Base-by-base conservation (phyloP, 37 sponge, comb jelly and placozoan genomes). In the Hexactinellida sp. region DNA sequence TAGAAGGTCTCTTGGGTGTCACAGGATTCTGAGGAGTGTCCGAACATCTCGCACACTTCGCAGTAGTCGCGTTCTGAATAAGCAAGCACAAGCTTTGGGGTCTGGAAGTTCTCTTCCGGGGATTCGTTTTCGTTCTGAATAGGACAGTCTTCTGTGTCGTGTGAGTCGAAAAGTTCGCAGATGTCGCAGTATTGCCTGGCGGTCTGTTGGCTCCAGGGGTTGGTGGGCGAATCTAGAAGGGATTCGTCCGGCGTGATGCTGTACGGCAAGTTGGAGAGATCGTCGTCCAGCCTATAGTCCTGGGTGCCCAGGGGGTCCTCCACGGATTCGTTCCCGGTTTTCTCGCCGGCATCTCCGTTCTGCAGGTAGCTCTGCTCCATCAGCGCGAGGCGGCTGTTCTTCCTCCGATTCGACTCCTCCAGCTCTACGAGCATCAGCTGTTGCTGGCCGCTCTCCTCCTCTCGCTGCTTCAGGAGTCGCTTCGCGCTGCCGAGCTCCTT, bases 101-200 rank as follows among this genome's bases (percentile, higher is more conserved):
- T 63, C 34, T 63, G 76, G 34, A 63, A 63, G 3, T 63, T 23
- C 13, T 63, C 76, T 63, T 63, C 32, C 3, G 54, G 10, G 5
- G 54, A 47, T 0, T 54, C 51, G n/a, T 83, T 83, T 36, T 52
- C 55, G 3, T 91, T 83, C 88, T 93, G 93, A 21, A 89, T 54
- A 25, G 98, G 98, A 55, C 98, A 97, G 84, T 95, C 92, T 25
- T 93, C 98, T 0, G 95, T 97, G 88, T 94, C 95, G 39, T 97
- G 98, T 54, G 88, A 87, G 83, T 97, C 98, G 89, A 97, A 97
- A 84, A 87, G 90, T 84, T 97, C 98, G 85, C 98, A 97, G 84
- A 95, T 93, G 54, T 94, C 95, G 87, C 98, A 97, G 91, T 93
- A 97, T 13, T 93, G 87, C 37, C 98, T 63, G 1, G 93, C 90